These are phyloP conservation scores for Arvicanthis niloticus DNA, from an alignment of 2,113 vertebrate species.

Conservation along the genomic window DNA sequence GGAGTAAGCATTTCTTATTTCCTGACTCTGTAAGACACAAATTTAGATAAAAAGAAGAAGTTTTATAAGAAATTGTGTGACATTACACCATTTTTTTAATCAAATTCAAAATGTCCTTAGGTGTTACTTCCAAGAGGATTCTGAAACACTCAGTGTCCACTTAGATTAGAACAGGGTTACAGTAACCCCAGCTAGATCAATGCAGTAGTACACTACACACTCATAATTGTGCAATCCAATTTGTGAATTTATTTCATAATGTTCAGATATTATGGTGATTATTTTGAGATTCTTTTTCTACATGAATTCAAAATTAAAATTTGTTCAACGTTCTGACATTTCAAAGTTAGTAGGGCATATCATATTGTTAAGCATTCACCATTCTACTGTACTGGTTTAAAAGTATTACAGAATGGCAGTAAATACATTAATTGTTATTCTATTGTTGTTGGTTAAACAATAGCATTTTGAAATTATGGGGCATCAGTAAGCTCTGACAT, in stretches of 20 bases:
- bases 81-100: constrained; percentile 36
- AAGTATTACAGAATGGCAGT: background rate
- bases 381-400: background rate
- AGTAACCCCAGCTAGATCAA: constrained; percentile 25
- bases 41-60: constrained; percentile 1
- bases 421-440: background rate
- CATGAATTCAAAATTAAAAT: background rate
- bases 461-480: background rate
- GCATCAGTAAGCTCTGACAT: background rate
- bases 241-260: background rate
- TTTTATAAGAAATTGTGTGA: background rate
- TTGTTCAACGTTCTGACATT: background rate
- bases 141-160: background rate
- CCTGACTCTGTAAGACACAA: background rate
- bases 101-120: constrained; percentile 34
- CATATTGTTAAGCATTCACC: background rate
- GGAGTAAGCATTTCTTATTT: constrained; percentile 15
- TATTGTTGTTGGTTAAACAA: background rate
- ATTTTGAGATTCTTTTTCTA: constrained; percentile 1
- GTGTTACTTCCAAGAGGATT: constrained; percentile 40
- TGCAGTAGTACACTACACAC: background rate
- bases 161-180: constrained; percentile 59
- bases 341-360: background rate
- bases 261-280: background rate
- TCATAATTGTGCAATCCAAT: constrained; percentile 25